A percentile compares a stretch with the other conserved stretches of the same genome.
Evolutionary conservation across 2,888 invertebrate species (phyloP).

Genomic region (Pristionchus arcanus): DNA sequence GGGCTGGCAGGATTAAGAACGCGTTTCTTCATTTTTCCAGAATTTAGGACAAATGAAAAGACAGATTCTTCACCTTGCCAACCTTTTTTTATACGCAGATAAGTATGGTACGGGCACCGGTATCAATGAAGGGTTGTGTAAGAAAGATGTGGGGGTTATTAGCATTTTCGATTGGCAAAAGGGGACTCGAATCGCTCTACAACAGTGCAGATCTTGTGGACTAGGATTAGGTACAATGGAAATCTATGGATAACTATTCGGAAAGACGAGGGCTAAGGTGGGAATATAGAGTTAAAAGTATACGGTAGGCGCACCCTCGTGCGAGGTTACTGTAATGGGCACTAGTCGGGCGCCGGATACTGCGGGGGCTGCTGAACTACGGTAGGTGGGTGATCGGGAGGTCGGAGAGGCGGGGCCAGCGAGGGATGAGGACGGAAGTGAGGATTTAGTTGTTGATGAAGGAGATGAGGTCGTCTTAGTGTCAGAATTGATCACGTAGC

Average conservation of each 20-base stretch:
- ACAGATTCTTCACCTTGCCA: not conserved
- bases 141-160: conserved; percentile 13
- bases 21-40: not conserved
- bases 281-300: conserved; percentile 62
- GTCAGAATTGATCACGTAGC: conserved; percentile 52
- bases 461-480: conserved; percentile 50
- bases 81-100: not conserved
- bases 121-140: not conserved
- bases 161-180: conserved; percentile 29
- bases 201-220: not conserved
- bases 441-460: conserved; percentile 33
- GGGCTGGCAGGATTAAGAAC: not conserved
- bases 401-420: conserved; percentile 17
- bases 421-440: conserved; percentile 5
- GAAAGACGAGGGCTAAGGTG: not conserved
- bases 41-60: not conserved
- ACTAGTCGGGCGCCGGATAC: conserved; percentile 66
- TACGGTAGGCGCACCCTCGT: conserved; percentile 71
- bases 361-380: conserved; percentile 40
- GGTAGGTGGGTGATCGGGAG: conserved; percentile 42
- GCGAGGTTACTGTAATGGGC: conserved; percentile 70
- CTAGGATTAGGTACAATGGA: not conserved
- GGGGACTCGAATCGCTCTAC: conserved; percentile 31
- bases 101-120: conserved; percentile 19
- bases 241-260: not conserved